Percentiles rank a stretch among this genome's conserved stretches.
Evolutionary conservation across 1,140 invertebrate genomes (phyloP).

Genomic region (Oncopeltus fasciatus): DNA sequence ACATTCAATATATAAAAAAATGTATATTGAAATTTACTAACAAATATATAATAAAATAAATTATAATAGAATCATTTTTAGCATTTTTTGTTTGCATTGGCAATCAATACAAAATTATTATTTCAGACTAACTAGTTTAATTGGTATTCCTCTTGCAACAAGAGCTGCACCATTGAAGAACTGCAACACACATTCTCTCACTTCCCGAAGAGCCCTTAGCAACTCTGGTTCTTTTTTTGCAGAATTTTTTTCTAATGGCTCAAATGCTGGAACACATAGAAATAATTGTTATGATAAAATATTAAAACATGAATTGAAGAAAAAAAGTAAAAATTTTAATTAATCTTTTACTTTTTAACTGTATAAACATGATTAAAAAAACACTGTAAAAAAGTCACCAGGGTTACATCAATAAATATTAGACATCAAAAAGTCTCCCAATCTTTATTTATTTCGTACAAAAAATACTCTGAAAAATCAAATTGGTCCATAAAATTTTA

Average conservation of each 20-base stretch:
- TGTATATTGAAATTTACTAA: no score
- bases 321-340: neutral
- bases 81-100: no score
- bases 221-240: conserved; percentile 12
- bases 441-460: no score
- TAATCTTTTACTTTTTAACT: neutral
- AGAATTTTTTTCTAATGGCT: neutral
- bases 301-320: no score
- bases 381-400: neutral
- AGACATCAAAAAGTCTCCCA: no score
- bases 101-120: neutral
- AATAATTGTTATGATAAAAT: neutral
- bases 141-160: conserved; percentile 20
- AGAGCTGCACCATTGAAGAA: conserved; percentile 20
- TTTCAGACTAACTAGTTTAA: neutral
- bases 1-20: no score
- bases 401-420: no score
- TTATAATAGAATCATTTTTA: no score
- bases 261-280: neutral
- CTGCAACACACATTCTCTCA: neutral
- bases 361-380: neutral
- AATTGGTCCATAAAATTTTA: no score
- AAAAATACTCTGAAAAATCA: no score
- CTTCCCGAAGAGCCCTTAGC: neutral
- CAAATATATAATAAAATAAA: no score